Evolutionary conservation across 2,797 vertebrate genomes (phyloP), one percentile per base, ranked within the genome.

Genomic region (Sebastes vulpes): DNA sequence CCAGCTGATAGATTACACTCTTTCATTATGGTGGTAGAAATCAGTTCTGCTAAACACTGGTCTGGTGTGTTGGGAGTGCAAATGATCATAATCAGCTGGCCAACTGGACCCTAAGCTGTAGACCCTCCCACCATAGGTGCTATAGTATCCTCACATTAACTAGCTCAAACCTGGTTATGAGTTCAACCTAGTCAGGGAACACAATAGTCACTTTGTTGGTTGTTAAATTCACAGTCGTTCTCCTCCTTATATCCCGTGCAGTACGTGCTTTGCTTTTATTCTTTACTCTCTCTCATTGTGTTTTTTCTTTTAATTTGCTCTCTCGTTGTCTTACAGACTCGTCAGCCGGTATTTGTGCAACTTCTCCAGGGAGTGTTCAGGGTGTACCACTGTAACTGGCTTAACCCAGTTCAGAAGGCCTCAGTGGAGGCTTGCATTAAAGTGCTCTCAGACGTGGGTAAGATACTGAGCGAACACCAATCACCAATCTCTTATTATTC

Each of bases 351-450:
- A 48, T 99, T 99, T 32, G 99, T 99, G 0, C 98, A 99, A 82
- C 93, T 99, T 79, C 95, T 99, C 71, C 99, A 99, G 89, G 98
- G 98, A 0, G 98, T 99, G 32, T 99, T 99, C 93, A 94, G 98
- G 68, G 98, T 99, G 0, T 99, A 98, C 92, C 99, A 99, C 92
- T 99, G 99, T 93, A 97, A 95, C 93, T 99, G 99, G 99, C 94
- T 99, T 4, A 92, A 96, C 90, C 97, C 98, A 0, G 93, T 97
- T 77, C 98, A 99, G 87, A 99, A 99, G 88, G 98, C 97, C 2
- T 98, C 98, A 0, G 99, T 99, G 83, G 99, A 99, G 91, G 97
- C 98, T 92, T 99, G 99, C 77, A 99, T 99, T 82, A 97, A 99
- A 75, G 98, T 99, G 21, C 96, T 99, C 31, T 99, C 99, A 9